These are phyloP conservation scores for Atlantisia rogersi DNA, from an alignment of 2,113 vertebrate species.

Conservation along the genomic window DNA sequence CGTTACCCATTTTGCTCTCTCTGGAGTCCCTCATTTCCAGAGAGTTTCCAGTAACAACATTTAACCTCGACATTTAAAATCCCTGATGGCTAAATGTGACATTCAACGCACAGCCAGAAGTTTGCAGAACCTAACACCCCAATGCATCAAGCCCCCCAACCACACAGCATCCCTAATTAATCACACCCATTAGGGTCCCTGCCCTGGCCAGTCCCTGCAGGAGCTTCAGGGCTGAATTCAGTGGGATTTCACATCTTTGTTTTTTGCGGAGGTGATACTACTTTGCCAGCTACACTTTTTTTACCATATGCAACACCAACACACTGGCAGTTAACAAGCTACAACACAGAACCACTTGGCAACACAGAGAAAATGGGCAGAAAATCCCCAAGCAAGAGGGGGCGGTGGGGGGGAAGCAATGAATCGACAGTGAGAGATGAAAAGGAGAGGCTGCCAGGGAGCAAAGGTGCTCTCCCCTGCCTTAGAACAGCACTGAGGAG, in stretches of 20 bases:
- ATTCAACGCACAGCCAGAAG: background rate
- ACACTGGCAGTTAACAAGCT: constrained; percentile 63
- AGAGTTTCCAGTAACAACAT: background rate
- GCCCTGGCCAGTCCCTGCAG: background rate
- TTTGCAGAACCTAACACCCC: background rate
- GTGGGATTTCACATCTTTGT: constrained; percentile 15
- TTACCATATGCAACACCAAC: constrained; percentile 65
- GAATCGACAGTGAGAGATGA: background rate
- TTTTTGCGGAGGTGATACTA: constrained; percentile 64
- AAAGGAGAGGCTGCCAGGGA: background rate
- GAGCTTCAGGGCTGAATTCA: constrained; percentile 16
- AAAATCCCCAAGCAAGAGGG: constrained; percentile 30
- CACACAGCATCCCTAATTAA: background rate
- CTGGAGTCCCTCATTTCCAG: background rate
- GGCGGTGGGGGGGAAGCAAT: background rate
- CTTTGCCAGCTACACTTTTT: constrained; percentile 49
- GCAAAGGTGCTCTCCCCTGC: background rate
- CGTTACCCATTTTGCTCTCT: background rate
- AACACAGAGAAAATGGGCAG: constrained; percentile 48
- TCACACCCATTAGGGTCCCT: background rate
- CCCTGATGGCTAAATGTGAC: background rate
- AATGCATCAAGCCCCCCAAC: background rate
- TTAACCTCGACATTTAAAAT: background rate
- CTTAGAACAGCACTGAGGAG: background rate
- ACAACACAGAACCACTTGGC: constrained; percentile 64